A percentile compares a stretch with the other conserved stretches of the same genome.
phyloP scores from a whole-genome alignment of 2,797 vertebrate species.

The Galago senegalensis region DNA sequence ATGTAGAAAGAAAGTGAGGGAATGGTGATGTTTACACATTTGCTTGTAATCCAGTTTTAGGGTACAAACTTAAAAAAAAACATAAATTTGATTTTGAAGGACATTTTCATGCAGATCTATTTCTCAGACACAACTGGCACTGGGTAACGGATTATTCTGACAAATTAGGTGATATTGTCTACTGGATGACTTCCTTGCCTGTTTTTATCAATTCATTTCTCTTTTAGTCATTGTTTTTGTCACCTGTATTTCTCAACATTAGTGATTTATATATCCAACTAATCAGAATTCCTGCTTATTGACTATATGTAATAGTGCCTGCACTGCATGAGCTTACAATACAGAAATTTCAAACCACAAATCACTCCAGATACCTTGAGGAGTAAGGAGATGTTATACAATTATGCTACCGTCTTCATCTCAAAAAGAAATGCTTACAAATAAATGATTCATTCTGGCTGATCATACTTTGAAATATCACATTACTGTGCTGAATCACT shows the following conservation, averaged over 20 bases:
- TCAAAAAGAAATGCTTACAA: conserved; percentile 61
- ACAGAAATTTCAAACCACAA: conserved; percentile 64
- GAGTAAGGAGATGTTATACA: conserved; percentile 55
- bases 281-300: conserved; percentile 67
- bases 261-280: conserved; percentile 53
- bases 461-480: conserved; percentile 63
- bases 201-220: conserved; percentile 51
- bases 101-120: conserved; percentile 15
- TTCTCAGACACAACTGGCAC: background rate
- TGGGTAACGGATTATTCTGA: conserved; percentile 48
- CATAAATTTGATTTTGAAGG: background rate
- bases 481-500: conserved; percentile 32
- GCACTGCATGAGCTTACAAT: conserved; percentile 40
- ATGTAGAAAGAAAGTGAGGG: background rate
- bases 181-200: conserved; percentile 34
- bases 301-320: conserved; percentile 57
- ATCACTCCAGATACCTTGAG: conserved; percentile 55
- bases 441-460: conserved; percentile 59
- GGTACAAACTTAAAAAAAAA: background rate
- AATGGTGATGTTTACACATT: background rate
- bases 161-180: conserved; percentile 30
- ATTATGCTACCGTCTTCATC: conserved; percentile 50
- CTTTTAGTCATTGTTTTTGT: conserved; percentile 64
- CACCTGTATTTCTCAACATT: conserved; percentile 65
- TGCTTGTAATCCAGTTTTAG: background rate